Percentiles rank a stretch among this genome's conserved stretches.
phyloP scores from a whole-genome alignment of 2,797 vertebrate genomes.

The Nyctibius grandis region DNA sequence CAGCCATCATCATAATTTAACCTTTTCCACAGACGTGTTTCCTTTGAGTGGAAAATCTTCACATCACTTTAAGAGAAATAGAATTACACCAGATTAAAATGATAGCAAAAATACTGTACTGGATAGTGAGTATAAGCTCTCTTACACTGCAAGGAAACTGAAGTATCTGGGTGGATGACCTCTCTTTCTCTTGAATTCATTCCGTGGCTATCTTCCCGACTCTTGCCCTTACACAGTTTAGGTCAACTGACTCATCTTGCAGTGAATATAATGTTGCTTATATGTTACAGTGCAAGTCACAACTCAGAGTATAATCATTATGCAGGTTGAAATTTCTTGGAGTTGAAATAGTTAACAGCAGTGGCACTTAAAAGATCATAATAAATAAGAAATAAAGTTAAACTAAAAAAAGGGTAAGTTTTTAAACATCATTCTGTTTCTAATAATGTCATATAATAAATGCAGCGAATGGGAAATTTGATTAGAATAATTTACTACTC shows the following conservation, averaged over 20 bases:
- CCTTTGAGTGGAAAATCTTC: neutral
- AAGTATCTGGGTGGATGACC: neutral
- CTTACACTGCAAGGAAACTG: neutral
- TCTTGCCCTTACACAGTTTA: neutral
- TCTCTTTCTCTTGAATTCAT: neutral
- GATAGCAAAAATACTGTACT: neutral
- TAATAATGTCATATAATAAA: neutral
- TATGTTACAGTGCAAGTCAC: neutral
- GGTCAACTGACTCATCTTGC: neutral
- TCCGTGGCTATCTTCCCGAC: neutral
- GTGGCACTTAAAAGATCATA: neutral
- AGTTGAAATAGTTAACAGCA: neutral
- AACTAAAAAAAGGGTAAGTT: neutral
- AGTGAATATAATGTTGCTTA: neutral
- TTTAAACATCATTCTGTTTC: neutral
- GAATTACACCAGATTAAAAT: neutral
- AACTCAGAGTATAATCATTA: neutral
- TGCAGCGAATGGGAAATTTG: neutral
- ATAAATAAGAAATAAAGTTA: neutral
- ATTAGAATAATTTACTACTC: neutral
- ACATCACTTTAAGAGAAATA: neutral
- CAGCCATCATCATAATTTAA: neutral
- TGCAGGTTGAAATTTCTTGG: neutral
- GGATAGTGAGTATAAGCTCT: neutral
- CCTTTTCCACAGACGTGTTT: neutral